Percentiles rank a stretch among this genome's conserved stretches.
These are phyloP conservation scores for Notothenia rossii DNA, from an alignment of 2,113 vertebrate species.

Conservation along the genomic window DNA sequence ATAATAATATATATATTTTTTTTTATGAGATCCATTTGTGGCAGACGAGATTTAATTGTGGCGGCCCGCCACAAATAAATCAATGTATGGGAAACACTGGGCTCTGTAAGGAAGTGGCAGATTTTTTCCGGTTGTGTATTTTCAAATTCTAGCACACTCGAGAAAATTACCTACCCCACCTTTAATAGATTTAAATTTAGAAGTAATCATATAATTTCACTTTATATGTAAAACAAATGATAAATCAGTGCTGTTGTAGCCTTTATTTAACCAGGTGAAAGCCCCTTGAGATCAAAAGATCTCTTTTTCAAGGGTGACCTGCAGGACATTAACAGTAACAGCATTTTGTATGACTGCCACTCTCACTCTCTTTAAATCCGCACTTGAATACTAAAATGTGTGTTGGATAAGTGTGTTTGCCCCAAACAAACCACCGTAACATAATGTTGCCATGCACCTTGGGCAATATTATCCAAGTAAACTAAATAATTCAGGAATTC, in stretches of 20 bases:
- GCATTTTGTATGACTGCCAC: slow-evolving; percentile 20
- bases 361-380: neutral
- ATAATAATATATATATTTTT: too few species aligned
- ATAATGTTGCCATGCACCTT: neutral
- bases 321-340: neutral
- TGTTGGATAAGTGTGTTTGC: neutral
- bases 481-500: neutral
- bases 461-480: neutral
- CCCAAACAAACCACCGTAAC: neutral
- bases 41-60: too few species aligned
- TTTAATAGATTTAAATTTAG: slow-evolving; percentile 8
- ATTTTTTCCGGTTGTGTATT: too few species aligned
- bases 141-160: too few species aligned
- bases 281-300: too few species aligned
- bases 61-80: too few species aligned
- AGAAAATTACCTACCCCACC: too few species aligned
- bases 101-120: too few species aligned
- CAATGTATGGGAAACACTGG: too few species aligned
- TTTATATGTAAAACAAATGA: slow-evolving; percentile 27
- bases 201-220: neutral
- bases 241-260: slow-evolving; percentile 14
- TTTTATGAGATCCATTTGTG: too few species aligned
- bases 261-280: too few species aligned
- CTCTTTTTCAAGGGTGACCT: too few species aligned
- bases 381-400: neutral